phyloP scores from a whole-genome alignment of 92 coral and sea anemone species.

The Scolanthus callimorphus region DNA sequence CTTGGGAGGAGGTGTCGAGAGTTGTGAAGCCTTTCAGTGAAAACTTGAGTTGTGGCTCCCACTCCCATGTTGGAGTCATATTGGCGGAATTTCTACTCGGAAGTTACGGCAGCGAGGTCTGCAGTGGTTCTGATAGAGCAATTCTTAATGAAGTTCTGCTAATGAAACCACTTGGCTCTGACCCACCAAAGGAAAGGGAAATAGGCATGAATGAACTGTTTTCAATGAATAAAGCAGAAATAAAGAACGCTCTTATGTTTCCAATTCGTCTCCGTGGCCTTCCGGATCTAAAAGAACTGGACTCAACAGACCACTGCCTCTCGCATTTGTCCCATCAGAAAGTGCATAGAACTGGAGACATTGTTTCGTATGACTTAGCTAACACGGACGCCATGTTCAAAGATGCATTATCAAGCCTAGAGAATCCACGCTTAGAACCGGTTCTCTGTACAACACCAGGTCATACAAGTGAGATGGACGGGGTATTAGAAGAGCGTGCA shows the following conservation, averaged over 20 bases:
- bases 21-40: not conserved
- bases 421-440: not conserved
- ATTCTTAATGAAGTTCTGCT: not conserved
- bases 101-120: not conserved
- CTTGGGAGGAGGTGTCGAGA: not conserved
- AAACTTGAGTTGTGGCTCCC: not conserved
- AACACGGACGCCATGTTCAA: not conserved
- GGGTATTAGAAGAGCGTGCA: no score
- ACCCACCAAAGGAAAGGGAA: not conserved
- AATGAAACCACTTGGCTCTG: no score
- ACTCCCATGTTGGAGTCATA: not conserved
- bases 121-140: not conserved
- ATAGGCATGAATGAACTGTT: not conserved
- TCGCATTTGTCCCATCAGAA: not conserved
- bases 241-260: not conserved
- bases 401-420: not conserved
- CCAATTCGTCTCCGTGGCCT: not conserved
- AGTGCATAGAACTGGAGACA: not conserved
- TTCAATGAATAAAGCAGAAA: not conserved
- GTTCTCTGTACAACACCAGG: not conserved
- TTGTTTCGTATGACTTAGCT: not conserved
- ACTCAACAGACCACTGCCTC: not conserved
- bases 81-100: not conserved
- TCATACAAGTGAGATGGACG: not conserved
- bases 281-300: not conserved